Percentiles rank a stretch among this genome's conserved stretches.
Evolutionary conservation across 2,888 invertebrate genomes (phyloP).

Genomic region (Drosophila putrida): DNA sequence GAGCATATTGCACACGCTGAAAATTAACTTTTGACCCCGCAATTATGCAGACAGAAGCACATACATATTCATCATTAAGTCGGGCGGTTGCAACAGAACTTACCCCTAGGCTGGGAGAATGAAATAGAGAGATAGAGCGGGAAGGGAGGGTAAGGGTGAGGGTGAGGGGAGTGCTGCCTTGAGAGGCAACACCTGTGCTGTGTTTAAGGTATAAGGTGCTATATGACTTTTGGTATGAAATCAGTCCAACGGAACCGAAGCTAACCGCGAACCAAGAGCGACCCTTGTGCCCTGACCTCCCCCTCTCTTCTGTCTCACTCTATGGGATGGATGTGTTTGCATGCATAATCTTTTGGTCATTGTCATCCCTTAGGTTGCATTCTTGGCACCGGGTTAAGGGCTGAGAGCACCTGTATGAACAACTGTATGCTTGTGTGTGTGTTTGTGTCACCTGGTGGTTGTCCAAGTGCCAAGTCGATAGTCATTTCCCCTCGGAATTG

Average conservation of each 20-base stretch:
- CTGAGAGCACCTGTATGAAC: conserved; percentile 42
- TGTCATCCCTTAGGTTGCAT: conserved; percentile 72
- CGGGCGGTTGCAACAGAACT: conserved; percentile 30
- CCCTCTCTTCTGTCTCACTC: not conserved
- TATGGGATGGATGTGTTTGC: conserved; percentile 52
- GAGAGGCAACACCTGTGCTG: conserved; percentile 79
- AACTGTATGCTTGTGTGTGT: conserved; percentile 13
- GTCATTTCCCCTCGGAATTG: conserved; percentile 79
- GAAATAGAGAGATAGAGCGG: not conserved
- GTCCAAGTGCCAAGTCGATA: conserved; percentile 61
- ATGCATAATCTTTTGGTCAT: conserved; percentile 79
- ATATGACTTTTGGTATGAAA: conserved; percentile 78
- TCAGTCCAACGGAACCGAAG: conserved; percentile 79
- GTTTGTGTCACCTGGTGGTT: conserved; percentile 67
- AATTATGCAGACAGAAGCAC: conserved; percentile 54
- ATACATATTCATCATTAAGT: conserved; percentile 51
- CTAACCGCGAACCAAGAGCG: conserved; percentile 41
- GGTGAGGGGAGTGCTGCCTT: conserved; percentile 46
- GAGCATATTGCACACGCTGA: conserved; percentile 70
- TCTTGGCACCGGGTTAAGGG: conserved; percentile 45
- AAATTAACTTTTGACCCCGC: conserved; percentile 78
- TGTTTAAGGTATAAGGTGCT: conserved; percentile 67
- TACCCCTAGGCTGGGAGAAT: conserved; percentile 40
- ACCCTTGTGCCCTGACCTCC: conserved; percentile 20
- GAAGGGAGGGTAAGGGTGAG: conserved; percentile 14